Percentiles rank a stretch among this genome's conserved stretches.
These are phyloP conservation scores for Zoanthus gigantus DNA, from an alignment of 92 coral and sea anemone species.

Conservation along the genomic window DNA sequence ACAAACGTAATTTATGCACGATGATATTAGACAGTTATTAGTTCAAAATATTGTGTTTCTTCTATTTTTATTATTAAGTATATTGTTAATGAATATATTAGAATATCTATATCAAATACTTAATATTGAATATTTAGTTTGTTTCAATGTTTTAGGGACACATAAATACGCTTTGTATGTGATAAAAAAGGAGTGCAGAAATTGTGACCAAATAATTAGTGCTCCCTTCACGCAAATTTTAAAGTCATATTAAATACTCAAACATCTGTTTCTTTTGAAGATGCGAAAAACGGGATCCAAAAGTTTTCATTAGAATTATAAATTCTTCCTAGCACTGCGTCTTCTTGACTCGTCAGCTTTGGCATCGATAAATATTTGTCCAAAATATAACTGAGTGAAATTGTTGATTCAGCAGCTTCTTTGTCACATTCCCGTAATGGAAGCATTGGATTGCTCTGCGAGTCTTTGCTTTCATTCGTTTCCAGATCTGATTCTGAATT, in stretches of 20 bases:
- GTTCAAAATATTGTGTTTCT: background rate
- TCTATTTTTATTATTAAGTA: background rate
- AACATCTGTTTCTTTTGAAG: background rate
- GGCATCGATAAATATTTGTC: conserved; percentile 5
- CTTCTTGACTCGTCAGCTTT: background rate
- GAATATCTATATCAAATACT: background rate
- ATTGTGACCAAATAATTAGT: too few relatives aligned
- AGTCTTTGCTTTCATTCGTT: background rate
- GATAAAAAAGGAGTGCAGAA: too few relatives aligned
- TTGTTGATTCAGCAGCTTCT: background rate
- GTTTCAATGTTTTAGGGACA: background rate
- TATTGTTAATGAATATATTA: background rate
- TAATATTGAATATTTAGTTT: too few relatives aligned
- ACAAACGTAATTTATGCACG: background rate
- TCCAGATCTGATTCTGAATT: background rate
- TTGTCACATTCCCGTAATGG: background rate
- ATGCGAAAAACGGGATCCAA: background rate
- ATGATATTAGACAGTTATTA: background rate
- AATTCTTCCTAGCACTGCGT: background rate
- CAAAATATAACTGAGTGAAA: background rate
- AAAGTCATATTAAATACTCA: background rate
- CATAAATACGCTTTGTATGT: background rate
- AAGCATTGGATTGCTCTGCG: background rate
- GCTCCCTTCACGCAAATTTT: background rate
- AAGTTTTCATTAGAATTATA: background rate